A percentile compares a stretch with the other conserved stretches of the same genome.
Conservation (phyloP, 2,888 invertebrate species). For the Cryptocheilus praepositus region DNA sequence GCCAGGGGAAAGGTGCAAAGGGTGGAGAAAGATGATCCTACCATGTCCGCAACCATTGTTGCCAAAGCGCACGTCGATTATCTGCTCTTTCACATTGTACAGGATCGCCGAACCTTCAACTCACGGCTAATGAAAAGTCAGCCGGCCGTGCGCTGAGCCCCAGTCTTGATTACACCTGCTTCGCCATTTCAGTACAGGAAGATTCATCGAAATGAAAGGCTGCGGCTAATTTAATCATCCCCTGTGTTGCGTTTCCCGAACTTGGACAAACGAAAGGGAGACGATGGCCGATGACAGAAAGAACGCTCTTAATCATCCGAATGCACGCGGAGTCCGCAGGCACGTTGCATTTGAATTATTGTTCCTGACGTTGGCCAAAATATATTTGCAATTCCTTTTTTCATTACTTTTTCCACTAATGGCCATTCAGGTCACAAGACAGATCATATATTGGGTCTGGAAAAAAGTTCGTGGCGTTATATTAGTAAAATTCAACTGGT, state of each 20-base stretch:
- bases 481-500: too few relatives aligned
- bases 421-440: too few relatives aligned
- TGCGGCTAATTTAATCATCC: slow-evolving; percentile 38
- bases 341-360: too few relatives aligned
- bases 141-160: slow-evolving; percentile 35
- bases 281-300: neutral
- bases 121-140: slow-evolving; percentile 67
- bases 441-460: too few relatives aligned
- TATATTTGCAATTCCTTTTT: too few relatives aligned
- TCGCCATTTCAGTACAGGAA: slow-evolving; percentile 25
- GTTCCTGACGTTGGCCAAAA: too few relatives aligned
- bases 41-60: slow-evolving; percentile 37
- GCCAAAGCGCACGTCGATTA: slow-evolving; percentile 36
- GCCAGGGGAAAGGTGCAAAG: too few relatives aligned
- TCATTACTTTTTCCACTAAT: too few relatives aligned
- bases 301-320: neutral
- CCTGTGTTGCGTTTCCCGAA: neutral
- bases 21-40: slow-evolving; percentile 39
- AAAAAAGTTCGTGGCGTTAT: too few relatives aligned
- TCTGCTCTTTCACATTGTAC: slow-evolving; percentile 63
- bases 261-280: neutral
- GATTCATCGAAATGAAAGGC: slow-evolving; percentile 37
- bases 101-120: slow-evolving; percentile 62
- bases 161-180: slow-evolving; percentile 43
- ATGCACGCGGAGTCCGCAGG: too few relatives aligned